Base-by-base conservation (phyloP, 2,797 vertebrate species). In the Loris lydekkerianus region DNA sequence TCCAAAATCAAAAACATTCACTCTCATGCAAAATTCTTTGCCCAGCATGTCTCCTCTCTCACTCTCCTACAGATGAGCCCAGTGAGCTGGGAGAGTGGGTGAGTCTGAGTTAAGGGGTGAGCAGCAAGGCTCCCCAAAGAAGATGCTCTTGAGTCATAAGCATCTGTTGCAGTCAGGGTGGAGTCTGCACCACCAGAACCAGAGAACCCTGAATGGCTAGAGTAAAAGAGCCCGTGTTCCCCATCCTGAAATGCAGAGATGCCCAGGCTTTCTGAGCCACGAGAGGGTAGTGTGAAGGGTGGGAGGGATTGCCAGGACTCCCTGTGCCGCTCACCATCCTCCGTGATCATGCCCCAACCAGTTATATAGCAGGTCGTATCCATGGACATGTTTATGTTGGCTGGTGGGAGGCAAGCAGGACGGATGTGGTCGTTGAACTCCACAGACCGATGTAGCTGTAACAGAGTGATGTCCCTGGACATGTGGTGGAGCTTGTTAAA, bases 311-410 rank as follows among this genome's bases (percentile, higher is more conserved):
- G 40, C 4, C 25, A 46, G 46, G 31, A 17, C 17, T 8, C 9
- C 58, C 81, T 1, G 34, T 5, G 40, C 70, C 20, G 15, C 92
- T 96, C 40, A 96, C 92, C 9, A 0, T 61, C 9, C 17, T 88
- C 88, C 0, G 27, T 89, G 63, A 96, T 0, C 91, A 77, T 86
- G 1, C 97, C 97, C 96, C 94, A 97, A 75, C 95, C 95, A 0
- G 76, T 96, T 67, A 94, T 43, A 95, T 96, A 97, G 91, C 97
- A 97, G 63, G n/a, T 0, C 1, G 0, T 1, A 0, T 27, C 0
- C 8, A 0, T 0, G 14, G 40, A 0, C 6, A 89, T 0, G 0
- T 0, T 0, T 0, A 0, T 2, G 11, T 8, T 9, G 1, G 34
- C 10, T 0, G 2, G 7, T 0, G 60, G 93, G 21, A 97, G 23